Conservation (phyloP, 2,888 invertebrate genomes). For the Cosmia trapezina region DNA sequence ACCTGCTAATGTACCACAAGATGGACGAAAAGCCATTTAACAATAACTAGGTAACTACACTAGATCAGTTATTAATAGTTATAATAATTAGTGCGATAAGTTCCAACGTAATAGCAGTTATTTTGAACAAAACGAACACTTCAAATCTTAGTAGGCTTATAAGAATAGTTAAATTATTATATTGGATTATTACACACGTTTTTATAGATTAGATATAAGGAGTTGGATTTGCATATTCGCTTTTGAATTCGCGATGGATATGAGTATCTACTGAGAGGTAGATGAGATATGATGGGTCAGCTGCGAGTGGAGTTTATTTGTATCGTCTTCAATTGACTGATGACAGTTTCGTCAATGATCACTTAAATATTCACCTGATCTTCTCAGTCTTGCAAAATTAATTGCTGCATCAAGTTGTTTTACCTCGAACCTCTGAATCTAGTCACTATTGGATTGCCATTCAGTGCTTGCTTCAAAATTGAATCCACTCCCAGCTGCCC, state of each 20-base stretch:
- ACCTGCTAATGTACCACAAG: slow-evolving; percentile 48
- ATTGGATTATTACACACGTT: slow-evolving; percentile 62
- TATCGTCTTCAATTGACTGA: not conserved
- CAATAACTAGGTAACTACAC: slow-evolving; percentile 77
- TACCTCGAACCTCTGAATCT: not conserved
- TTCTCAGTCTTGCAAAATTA: not conserved
- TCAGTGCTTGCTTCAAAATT: not conserved
- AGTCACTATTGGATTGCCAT: not conserved
- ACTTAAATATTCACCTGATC: not conserved
- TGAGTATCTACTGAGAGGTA: slow-evolving; percentile 28
- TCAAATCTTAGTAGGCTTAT: slow-evolving; percentile 64
- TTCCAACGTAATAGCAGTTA: slow-evolving; percentile 72
- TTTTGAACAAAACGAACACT: slow-evolving; percentile 70
- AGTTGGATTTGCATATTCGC: slow-evolving; percentile 52
- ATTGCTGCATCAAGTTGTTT: not conserved
- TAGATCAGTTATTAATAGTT: slow-evolving; percentile 78
- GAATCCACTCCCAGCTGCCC: slow-evolving; percentile 34
- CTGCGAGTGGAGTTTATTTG: slow-evolving; percentile 23
- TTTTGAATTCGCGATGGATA: slow-evolving; percentile 47
- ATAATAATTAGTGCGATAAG: slow-evolving; percentile 79
- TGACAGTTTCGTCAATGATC: not conserved
- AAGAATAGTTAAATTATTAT: slow-evolving; percentile 59
- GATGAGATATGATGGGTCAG: slow-evolving; percentile 28
- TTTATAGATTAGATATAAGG: slow-evolving; percentile 58
- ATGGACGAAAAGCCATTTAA: slow-evolving; percentile 60